Conservation (phyloP, 2,113 vertebrate species). For the Gallinago undulata region DNA sequence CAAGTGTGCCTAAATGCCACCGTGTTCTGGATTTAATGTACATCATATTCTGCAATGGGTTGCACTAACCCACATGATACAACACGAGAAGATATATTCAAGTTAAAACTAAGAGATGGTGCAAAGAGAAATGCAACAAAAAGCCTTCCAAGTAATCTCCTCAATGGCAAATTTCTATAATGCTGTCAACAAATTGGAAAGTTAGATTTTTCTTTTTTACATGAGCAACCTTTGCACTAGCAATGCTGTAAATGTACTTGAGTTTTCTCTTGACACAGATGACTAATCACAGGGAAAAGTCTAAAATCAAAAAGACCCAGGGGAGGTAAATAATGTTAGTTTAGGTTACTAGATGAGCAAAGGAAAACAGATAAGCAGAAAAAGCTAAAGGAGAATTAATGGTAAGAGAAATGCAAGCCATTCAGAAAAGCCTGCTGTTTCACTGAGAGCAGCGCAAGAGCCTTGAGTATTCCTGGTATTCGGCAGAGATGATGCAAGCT, state of each 20-base stretch:
- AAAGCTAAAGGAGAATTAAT: constrained; percentile 20
- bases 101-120: neutral
- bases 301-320: neutral
- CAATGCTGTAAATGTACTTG: neutral
- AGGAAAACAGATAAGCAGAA: constrained; percentile 24
- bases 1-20: neutral
- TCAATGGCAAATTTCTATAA: neutral
- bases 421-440: constrained; percentile 31
- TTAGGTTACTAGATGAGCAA: neutral
- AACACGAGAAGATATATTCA: neutral
- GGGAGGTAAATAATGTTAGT: neutral
- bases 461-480: constrained; percentile 25
- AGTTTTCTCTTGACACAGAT: constrained; percentile 10
- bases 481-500: constrained; percentile 6
- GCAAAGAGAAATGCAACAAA: neutral
- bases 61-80: neutral
- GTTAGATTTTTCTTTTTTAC: neutral
- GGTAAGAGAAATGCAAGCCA: constrained; percentile 1
- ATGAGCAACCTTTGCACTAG: neutral
- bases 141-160: neutral
- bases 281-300: neutral
- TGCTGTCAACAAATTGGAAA: neutral
- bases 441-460: neutral
- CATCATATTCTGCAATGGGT: neutral
- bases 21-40: neutral